Conservation (phyloP, 2,888 invertebrate genomes). For the Clivina fossor region DNA sequence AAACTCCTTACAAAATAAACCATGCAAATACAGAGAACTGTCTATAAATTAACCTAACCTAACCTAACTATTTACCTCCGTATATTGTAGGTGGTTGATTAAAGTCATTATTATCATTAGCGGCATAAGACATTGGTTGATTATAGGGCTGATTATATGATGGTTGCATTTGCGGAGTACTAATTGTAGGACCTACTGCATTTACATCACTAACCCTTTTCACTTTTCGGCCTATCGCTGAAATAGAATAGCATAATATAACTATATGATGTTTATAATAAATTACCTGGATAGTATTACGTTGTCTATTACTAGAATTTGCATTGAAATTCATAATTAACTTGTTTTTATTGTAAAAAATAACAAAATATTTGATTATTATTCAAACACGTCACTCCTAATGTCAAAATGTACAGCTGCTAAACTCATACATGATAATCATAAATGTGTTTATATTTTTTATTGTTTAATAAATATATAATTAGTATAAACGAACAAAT, state of each 20-base stretch:
- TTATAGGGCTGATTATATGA: slow-evolving; percentile 48
- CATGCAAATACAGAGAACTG: no score
- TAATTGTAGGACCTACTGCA: slow-evolving; percentile 62
- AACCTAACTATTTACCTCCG: slow-evolving; percentile 8
- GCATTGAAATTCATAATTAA: slow-evolving; percentile 52
- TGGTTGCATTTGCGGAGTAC: slow-evolving; percentile 46
- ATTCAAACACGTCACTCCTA: slow-evolving; percentile 25
- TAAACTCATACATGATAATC: no score
- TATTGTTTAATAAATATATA: no score
- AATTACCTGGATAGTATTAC: slow-evolving; percentile 42
- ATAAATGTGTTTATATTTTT: no score
- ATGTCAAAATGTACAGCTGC: background rate
- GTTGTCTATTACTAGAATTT: slow-evolving; percentile 48
- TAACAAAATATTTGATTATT: slow-evolving; percentile 17
- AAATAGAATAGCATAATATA: slow-evolving; percentile 40
- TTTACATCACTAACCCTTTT: slow-evolving; percentile 71
- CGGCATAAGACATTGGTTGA: slow-evolving; percentile 36
- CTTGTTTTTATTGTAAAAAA: slow-evolving; percentile 25
- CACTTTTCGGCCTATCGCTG: slow-evolving; percentile 57
- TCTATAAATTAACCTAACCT: no score
- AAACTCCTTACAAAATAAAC: no score
- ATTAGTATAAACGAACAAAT: no score
- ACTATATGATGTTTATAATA: slow-evolving; percentile 23
- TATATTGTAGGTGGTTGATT: slow-evolving; percentile 22
- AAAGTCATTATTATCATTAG: slow-evolving; percentile 23